Base-by-base conservation (phyloP, 2,113 vertebrate species). In the Pterophyllum scalare region DNA sequence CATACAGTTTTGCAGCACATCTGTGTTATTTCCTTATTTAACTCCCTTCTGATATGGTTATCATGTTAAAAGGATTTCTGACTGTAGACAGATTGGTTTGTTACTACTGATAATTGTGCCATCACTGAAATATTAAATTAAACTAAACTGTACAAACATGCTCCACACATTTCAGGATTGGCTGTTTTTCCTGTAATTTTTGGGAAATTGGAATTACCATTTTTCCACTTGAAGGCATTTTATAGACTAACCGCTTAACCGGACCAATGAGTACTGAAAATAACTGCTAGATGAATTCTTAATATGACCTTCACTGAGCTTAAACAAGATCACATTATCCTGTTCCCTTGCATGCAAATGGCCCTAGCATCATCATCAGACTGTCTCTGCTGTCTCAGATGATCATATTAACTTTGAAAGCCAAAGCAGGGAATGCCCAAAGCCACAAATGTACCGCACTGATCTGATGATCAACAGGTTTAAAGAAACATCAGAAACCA, bases 401-500 rank as follows among this genome's bases (percentile, higher is more conserved):
- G 46, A 54, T 14, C 46, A 72, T 54, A 52, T 49, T 22, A 35
- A 43, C 62, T 64, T 31, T 7, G 8, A 60, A 52, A 26, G 24
- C 17, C 61, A 38, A 58, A 26, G 46, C 6, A 59, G 31, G 56
- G 28, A 59, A 59, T 0, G 59, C 38, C 35, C 52, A 46, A 72
- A 76, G 33, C 26, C 77, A 80, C 70, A 78, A 59, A 86, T 11
- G 46, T 59, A 70, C 57, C 62, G 43, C 28, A 49, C 46, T 61
- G 58, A 81, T 65, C 22, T 43, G 43, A 19, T 72, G 62, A 84
- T 86, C 92, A 93, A 85, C 89, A 88, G 80, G 82, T 93, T 91
- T 67, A 75, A 87, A 84, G 72, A 82, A 89, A 88, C 49, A 87
- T 75, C 62, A 76, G 65, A 74, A 59, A 86, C 80, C 84, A 64